Base-by-base conservation (phyloP, 2,113 vertebrate genomes). In the Oreochromis tanganicae region DNA sequence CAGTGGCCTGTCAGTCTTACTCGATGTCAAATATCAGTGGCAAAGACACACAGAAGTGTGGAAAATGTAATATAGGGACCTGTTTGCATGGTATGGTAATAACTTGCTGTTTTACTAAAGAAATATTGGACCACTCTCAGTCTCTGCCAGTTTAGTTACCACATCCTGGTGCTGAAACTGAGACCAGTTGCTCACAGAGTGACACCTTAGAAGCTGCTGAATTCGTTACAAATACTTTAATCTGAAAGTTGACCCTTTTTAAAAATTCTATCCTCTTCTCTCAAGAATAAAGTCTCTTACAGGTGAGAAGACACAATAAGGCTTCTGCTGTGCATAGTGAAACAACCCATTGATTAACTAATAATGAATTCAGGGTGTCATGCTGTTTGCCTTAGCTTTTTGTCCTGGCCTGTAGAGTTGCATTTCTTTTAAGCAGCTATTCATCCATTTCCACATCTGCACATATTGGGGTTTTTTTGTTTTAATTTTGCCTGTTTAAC, bases 321-420 rank as follows among this genome's bases (percentile, higher is more conserved):
- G 55, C 43, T 41, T 82, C 80, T 88, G 68, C 50, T 85, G 80
- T 68, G 13, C 59, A 24, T 83, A 55, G 52, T 48, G 38, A 80
- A 91, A 86, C 36, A 82, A 63, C 21, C 17, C 6, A 91, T 86
- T 12, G 75, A 90, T 84, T 84, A 8, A 80, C 7, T 61, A 82
- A 89, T 88, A 59, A 86, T 88, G 7, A 91, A 89, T 91, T 75
- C 59, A 83, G 52, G 61, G 9, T 81, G 63, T 17, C 88, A 71
- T 80, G 66, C 87, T 84, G 82, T 71, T 73, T 61, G 52, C 56
- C 57, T 36, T 86, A 82, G 59, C 66, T 52, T 91, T 87, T 88
- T 12, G 68, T 66, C 87, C 63, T 80, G 24, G 54, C 66, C 82
- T 84, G 57, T 87, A 57, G 84, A 78, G 52, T 55, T 34, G 52